Conservation (phyloP, 2,888 invertebrate species). For the Pseudoips prasinana region DNA sequence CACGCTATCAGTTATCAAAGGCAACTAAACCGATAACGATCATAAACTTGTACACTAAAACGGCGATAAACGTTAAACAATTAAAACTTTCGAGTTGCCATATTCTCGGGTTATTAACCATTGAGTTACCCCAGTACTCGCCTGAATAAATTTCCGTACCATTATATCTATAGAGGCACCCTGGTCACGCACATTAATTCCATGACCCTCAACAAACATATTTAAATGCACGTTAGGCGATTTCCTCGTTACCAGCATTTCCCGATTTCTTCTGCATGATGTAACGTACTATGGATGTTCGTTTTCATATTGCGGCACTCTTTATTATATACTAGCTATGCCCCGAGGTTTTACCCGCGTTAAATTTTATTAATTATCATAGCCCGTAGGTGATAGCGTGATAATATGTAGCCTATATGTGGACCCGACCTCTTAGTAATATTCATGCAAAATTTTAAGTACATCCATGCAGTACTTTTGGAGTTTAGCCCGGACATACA, state of each 20-base stretch:
- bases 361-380: no score
- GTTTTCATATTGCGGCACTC: not conserved
- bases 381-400: no score
- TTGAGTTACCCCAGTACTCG: slow-evolving; percentile 31
- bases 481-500: no score
- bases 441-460: no score
- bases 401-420: no score
- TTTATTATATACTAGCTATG: no score
- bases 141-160: slow-evolving; percentile 59
- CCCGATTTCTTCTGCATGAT: not conserved
- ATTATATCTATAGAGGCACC: slow-evolving; percentile 45
- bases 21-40: slow-evolving; percentile 25
- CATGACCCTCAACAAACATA: slow-evolving; percentile 48
- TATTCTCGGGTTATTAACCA: slow-evolving; percentile 66
- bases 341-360: no score
- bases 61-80: slow-evolving; percentile 51
- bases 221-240: slow-evolving; percentile 68
- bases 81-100: slow-evolving; percentile 61
- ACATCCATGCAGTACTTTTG: no score
- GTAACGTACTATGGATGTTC: not conserved
- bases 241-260: slow-evolving; percentile 39
- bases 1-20: not conserved
- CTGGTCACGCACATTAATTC: slow-evolving; percentile 46
- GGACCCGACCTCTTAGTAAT: no score
- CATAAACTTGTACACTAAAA: slow-evolving; percentile 39